Base-by-base conservation (phyloP, 2,113 vertebrate species). In the Oryzias curvinotus region DNA sequence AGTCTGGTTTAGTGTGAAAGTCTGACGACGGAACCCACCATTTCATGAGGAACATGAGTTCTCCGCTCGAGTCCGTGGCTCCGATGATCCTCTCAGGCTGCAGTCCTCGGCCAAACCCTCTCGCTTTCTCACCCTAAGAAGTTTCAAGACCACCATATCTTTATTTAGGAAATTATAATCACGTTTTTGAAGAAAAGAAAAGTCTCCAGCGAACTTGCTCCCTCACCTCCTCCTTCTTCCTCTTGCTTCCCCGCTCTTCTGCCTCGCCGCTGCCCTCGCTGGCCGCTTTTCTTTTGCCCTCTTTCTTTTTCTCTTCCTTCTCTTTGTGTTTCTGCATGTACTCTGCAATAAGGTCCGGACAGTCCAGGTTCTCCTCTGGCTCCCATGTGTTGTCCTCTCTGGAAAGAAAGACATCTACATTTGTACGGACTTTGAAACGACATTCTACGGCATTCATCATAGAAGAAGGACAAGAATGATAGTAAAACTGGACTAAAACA, bases 11-110 rank as follows among this genome's bases (percentile, higher is more conserved):
- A 14, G 4, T 5, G 17, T 43, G 10, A 10, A 12, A n/a, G 12
- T 12, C 19, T n/a, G 7, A 41, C 46, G 5, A 13, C 12, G n/a
- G 53, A 5, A 84, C 87, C 14, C 83, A 98, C 97, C 96, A 98
- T 82, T 98, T 99, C 97, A 98, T 99, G 46, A 99, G 94, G 89
- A 99, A 99, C 97, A 99, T 99, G 48, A 99, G 93, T 80, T 98
- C 96, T 85, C 96, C 96, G 14, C 97, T 99, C 52, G 92, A 93
- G 62, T 98, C 97, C 1, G 96, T 98, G 14, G 96, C 97, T 21
- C 96, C 97, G 15, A 98, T 99, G 75, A 98, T 98, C 21, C 97
- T 90, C 70, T 98, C 97, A 0, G 97, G 97, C 56, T 98, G 95
- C 72, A 98, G 92, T n/a, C 94, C 95, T 52, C 96, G 86, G 30